Evolutionary conservation across 2,888 invertebrate genomes (phyloP), one percentile per base, ranked within the genome.

Genomic region (Hipparchia semele): DNA sequence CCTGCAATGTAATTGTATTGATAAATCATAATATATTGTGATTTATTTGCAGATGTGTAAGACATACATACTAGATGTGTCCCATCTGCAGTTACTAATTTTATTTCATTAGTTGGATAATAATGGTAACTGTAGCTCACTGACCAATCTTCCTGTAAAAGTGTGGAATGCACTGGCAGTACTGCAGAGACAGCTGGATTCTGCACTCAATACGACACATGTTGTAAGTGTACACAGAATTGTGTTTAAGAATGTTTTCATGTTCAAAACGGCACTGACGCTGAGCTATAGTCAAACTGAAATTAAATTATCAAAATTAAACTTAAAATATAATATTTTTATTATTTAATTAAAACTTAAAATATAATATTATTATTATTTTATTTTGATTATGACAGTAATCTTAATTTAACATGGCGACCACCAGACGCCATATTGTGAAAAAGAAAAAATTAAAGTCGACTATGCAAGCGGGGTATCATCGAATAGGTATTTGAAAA

Each of bases 151-250:
- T 95, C 75, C 96, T 94, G 78, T 96, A 97, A 82, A 97, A 97
- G 84, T 96, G 96, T 0, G 97, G 97, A 58, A 96, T 90, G 84
- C 97, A 97, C 0, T 94, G 94, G 82, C 97, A 97, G 68, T 95
- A 87, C 73, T 94, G 90, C 7, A 95, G 85, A 49, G 96, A 95
- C 51, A 96, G 86, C 7, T 88, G 87, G 79, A 96, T 95, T 54
- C 97, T 94, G 78, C 97, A 97, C 82, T 97, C 96, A 88, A 96
- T 95, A 7, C 95, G 90, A 78, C 97, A 97, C 83, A 96, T 88
- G 0, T 95, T 95, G 80, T 95, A 96, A 2, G 96, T 95, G 85
- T 97, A 97, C 54, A 96, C 94, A 0, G 96, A 95, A 79, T 95
- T 96, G 76, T 96, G 96, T 70, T 90, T 84, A 71, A 96, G 87